Evolutionary conservation across 2,113 vertebrate species (phyloP).

Genomic region (Mystacornis crossleyi): DNA sequence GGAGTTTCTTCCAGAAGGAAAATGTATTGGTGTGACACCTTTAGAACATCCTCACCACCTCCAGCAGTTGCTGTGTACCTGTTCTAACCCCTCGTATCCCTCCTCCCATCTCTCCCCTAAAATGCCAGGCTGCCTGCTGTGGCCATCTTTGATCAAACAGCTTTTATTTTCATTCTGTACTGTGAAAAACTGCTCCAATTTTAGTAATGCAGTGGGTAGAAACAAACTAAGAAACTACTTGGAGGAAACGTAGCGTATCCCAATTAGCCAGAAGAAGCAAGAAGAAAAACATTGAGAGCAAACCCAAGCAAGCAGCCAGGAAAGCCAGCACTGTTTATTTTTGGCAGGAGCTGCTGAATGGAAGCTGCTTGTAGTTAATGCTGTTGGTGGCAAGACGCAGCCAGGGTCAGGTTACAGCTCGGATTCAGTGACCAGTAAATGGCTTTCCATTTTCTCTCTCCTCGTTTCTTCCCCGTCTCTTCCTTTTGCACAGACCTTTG

Average conservation of each 20-base stretch:
- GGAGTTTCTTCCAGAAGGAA: neutral
- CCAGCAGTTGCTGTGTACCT: neutral
- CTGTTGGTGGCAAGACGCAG: constrained; percentile 37
- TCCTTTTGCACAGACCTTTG: neutral
- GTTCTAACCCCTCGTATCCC: neutral
- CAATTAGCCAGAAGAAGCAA: constrained; percentile 42
- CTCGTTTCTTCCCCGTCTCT: neutral
- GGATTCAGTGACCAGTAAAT: constrained; percentile 26
- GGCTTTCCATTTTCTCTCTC: neutral
- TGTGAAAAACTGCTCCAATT: neutral
- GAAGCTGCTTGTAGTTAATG: constrained; percentile 66
- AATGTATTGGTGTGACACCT: neutral
- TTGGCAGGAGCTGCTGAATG: constrained; percentile 68
- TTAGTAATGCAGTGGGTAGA: neutral
- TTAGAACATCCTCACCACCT: neutral
- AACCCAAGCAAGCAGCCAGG: constrained; percentile 50
- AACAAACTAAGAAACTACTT: neutral
- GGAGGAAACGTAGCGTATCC: constrained; percentile 3
- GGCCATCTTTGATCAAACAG: neutral
- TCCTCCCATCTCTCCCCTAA: neutral
- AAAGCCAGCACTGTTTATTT: constrained; percentile 60
- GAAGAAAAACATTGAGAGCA: constrained; percentile 18
- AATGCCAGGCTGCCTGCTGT: neutral
- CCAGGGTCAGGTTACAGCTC: constrained; percentile 60
- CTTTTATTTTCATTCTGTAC: neutral